Evolutionary conservation across 2,797 vertebrate genomes (phyloP), one percentile per base, ranked within the genome.

Genomic region (Acanthurus tractus): DNA sequence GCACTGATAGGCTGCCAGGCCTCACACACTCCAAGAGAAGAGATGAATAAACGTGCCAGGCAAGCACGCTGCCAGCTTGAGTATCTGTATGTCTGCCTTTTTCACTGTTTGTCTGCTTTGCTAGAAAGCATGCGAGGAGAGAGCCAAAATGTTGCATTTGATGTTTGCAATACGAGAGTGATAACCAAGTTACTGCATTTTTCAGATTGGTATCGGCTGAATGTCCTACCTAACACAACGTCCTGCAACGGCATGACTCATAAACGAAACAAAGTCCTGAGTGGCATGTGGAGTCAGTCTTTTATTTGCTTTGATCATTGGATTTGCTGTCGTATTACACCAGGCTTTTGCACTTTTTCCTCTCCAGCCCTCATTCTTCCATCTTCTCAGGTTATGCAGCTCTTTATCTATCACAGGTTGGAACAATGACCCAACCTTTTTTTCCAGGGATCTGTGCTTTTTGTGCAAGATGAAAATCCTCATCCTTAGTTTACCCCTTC

Each of bases 401-500:
- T 79, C 75, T 85, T 90, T 78, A 88, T 84, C 75, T 89, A 73
- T 84, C 63, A 66, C 69, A 71, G 66, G 70, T 88, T 86, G 62
- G 79, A 93, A 92, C 92, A 93, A 92, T 91, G 81, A 75, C 81
- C 77, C 65, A 62, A 53, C 46, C 77, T 67, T 78, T 56, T 79
- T 68, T 81, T 70, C 2, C 54, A 23, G 46, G 23, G 53, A 57
- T 74, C 59, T 85, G 65, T 81, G 63, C 79, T 84, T 77, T 89
- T 75, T 81, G 83, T 88, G 79, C 59, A 9, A 86, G 76, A 92
- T 89, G 87, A 93, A 94, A 94, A 94, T 93, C 90, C 89, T 90
- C 86, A 85, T 92, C 89, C 89, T 90, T 91, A 92, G 88, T 91
- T 92, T 94, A 91, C 89, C 83, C 74, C 89, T 81, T 79, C 82